Evolutionary conservation across 2,113 vertebrate genomes (phyloP).

Genomic region (Serinus canaria): DNA sequence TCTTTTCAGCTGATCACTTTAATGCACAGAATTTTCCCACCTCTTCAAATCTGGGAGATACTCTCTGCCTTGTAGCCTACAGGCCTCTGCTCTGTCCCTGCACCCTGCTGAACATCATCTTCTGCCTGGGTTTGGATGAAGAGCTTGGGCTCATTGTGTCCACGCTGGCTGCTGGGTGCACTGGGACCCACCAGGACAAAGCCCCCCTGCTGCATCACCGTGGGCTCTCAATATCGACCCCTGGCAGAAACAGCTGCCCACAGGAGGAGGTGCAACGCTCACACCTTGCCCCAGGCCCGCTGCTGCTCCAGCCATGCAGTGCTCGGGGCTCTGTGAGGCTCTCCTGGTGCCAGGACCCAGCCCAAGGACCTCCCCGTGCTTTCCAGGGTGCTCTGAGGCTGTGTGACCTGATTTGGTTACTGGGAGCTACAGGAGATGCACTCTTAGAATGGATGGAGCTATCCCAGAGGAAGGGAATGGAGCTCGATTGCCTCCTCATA

Average conservation of each 20-base stretch:
- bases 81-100: background rate
- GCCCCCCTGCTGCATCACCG: background rate
- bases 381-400: background rate
- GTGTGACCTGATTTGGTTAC: background rate
- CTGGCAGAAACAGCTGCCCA: fast-evolving
- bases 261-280: background rate
- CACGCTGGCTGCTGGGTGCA: fast-evolving
- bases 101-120: fast-evolving
- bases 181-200: background rate
- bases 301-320: fast-evolving
- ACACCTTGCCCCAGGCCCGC: fast-evolving
- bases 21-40: background rate
- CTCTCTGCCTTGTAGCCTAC: background rate
- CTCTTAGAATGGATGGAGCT: background rate
- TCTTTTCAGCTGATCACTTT: background rate
- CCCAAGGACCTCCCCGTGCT: fast-evolving
- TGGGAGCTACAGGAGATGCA: background rate
- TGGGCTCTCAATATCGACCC: fast-evolving
- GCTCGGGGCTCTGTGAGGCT: background rate
- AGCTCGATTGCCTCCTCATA: constrained; percentile 34
- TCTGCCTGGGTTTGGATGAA: background rate
- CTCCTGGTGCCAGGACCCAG: fast-evolving
- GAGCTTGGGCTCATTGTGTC: background rate
- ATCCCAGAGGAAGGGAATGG: background rate
- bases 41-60: background rate